Evolutionary conservation across 2,113 vertebrate genomes (phyloP).

Genomic region (Spheniscus mendiculus): DNA sequence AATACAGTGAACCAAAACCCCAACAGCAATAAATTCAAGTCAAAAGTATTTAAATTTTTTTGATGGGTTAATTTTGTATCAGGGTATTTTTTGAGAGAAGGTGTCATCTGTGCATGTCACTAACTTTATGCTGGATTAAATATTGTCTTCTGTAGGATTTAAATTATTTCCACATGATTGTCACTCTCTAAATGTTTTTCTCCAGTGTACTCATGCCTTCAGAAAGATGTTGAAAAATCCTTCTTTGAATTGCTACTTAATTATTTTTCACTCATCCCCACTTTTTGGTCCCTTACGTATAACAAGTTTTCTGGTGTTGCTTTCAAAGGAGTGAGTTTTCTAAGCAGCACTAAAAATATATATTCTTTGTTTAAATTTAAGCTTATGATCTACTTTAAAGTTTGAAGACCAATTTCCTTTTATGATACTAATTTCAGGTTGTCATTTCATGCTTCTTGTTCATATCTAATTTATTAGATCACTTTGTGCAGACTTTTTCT

Average conservation of each 20-base stretch:
- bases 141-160: not conserved
- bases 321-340: not conserved
- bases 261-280: conserved; percentile 11
- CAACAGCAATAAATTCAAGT: not conserved
- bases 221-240: not conserved
- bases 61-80: not conserved
- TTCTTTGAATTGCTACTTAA: not conserved
- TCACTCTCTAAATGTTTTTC: not conserved
- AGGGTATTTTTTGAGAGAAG: not conserved
- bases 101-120: not conserved
- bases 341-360: not conserved
- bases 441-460: not conserved
- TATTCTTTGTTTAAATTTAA: conserved; percentile 15
- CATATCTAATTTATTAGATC: conserved; percentile 18
- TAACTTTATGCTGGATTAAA: not conserved
- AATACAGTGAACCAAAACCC: not conserved
- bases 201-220: not conserved
- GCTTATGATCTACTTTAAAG: not conserved
- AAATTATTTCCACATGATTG: not conserved
- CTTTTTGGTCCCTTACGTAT: not conserved
- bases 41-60: not conserved
- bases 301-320: not conserved
- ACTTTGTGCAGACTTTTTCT: not conserved
- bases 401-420: conserved; percentile 31
- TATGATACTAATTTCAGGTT: conserved; percentile 41